Percentiles rank a stretch among this genome's conserved stretches.
These are phyloP conservation scores for Morus bassanus DNA, from an alignment of 2,797 vertebrate species.

Conservation along the genomic window DNA sequence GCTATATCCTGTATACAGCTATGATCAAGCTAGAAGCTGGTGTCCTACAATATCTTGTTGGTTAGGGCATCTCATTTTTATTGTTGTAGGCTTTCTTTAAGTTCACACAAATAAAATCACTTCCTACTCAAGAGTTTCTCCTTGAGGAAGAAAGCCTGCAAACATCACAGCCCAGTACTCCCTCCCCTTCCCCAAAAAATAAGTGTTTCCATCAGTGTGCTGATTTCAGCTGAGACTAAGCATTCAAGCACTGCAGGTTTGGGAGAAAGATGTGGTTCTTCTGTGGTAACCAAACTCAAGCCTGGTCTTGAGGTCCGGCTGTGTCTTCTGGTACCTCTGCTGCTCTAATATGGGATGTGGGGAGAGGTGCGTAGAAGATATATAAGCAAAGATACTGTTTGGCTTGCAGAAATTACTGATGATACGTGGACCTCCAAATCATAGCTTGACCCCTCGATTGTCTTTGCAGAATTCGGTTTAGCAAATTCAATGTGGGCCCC, in stretches of 20 bases:
- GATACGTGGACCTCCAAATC: background rate
- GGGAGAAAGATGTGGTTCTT: background rate
- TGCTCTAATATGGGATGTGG: rapidly evolving
- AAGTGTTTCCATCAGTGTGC: background rate
- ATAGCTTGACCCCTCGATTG: background rate
- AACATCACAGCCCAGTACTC: background rate
- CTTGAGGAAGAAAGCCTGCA: background rate
- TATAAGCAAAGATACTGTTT: background rate
- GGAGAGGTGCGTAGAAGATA: background rate
- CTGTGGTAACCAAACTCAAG: background rate
- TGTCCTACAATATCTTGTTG: background rate
- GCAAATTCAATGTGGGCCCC: background rate
- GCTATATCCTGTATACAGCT: background rate
- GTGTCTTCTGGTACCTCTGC: background rate
- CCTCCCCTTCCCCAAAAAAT: background rate
- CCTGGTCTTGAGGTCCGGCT: rapidly evolving
- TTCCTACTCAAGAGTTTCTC: background rate
- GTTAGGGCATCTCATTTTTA: background rate
- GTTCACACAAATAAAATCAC: background rate
- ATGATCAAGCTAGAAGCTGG: background rate
- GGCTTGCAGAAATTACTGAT: background rate
- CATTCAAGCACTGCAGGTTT: background rate
- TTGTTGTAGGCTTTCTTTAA: background rate
- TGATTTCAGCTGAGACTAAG: background rate
- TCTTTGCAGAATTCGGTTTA: background rate